Conservation (phyloP, 1,140 invertebrate genomes). For the Panonychus citri region DNA sequence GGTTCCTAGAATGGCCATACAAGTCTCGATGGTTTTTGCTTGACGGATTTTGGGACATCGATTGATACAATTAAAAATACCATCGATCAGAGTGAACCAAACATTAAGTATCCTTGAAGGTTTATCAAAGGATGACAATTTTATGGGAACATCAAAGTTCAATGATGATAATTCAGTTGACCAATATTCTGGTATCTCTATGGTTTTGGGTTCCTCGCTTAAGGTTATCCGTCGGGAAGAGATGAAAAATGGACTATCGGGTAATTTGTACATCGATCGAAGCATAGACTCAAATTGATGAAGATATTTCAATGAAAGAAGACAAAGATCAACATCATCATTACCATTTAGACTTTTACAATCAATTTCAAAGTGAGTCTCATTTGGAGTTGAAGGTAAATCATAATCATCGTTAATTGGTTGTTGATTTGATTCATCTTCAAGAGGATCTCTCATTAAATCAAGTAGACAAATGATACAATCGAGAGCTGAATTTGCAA, state of each 20-base stretch:
- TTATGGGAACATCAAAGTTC: slow-evolving; percentile 4
- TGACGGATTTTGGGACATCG: slow-evolving; percentile 59
- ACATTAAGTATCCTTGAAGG: slow-evolving; percentile 63
- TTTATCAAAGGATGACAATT: slow-evolving; percentile 36
- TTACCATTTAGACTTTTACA: background rate
- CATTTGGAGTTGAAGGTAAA: too few relatives aligned
- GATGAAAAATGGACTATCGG: slow-evolving; percentile 73
- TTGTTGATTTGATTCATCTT: slow-evolving; percentile 1
- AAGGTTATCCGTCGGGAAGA: slow-evolving; percentile 38
- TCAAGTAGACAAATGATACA: slow-evolving; percentile 66
- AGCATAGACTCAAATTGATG: slow-evolving; percentile 61
- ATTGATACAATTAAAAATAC: slow-evolving; percentile 46
- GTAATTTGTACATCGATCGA: slow-evolving; percentile 78
- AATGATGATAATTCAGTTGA: background rate
- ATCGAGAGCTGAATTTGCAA: slow-evolving; percentile 75
- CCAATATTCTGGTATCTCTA: background rate
- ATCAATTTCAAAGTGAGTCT: background rate
- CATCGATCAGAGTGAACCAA: slow-evolving; percentile 73
- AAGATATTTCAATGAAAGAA: slow-evolving; percentile 60
- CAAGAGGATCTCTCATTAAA: slow-evolving; percentile 33
- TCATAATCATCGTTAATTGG: too few relatives aligned
- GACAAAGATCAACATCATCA: slow-evolving; percentile 36
- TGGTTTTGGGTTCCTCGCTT: slow-evolving; percentile 8
- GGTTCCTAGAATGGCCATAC: slow-evolving; percentile 56
- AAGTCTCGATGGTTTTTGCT: slow-evolving; percentile 54